Evolutionary conservation across 2,797 vertebrate species (phyloP), one percentile per base, ranked within the genome.

Genomic region (Dryobates pubescens): DNA sequence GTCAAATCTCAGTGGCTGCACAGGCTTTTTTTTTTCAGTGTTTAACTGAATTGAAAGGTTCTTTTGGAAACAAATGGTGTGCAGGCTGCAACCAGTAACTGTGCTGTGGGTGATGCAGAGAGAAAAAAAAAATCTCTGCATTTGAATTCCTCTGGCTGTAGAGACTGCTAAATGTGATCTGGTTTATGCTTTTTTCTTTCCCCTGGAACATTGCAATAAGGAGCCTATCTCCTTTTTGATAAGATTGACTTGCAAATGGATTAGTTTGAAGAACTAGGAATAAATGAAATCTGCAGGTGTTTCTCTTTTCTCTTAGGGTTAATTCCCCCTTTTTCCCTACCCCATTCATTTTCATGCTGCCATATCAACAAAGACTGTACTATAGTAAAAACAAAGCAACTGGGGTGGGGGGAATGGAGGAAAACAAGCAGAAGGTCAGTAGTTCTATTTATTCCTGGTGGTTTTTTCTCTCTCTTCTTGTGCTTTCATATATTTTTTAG

Each of bases 191-290:
- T 81, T 73, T 81, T 43, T 24, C 62, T 91, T 86, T 87, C 10
- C n/a, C 29, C n/a, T 32, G 17, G 29, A 88, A 88, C 6, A 14
- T 3, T 88, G 59, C 82, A 93, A 13, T 83, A 81, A 73, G 32
- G 13, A 81, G 4, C 41, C 79, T 43, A 32, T 70, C 53, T 86
- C 32, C 27, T 43, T 79, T 87, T 68, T 58, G 30, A 29, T 79
- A 83, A 88, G 87, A 88, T 56, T 83, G 85, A 86, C 82, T 89
- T 93, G 90, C 77, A 94, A 92, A 95, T 88, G 18, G 79, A 89
- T 95, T 92, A 82, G 61, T 81, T 92, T 86, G 85, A 92, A 91
- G 92, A 96, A 82, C 47, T 71, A 17, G 1, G 77, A 76, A 61
- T 91, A 95, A 95, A 96, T 93, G 68, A 88, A 76, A 93, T 76